Evolutionary conservation across 2,113 vertebrate genomes (phyloP).

Genomic region (Calyptomena viridis): DNA sequence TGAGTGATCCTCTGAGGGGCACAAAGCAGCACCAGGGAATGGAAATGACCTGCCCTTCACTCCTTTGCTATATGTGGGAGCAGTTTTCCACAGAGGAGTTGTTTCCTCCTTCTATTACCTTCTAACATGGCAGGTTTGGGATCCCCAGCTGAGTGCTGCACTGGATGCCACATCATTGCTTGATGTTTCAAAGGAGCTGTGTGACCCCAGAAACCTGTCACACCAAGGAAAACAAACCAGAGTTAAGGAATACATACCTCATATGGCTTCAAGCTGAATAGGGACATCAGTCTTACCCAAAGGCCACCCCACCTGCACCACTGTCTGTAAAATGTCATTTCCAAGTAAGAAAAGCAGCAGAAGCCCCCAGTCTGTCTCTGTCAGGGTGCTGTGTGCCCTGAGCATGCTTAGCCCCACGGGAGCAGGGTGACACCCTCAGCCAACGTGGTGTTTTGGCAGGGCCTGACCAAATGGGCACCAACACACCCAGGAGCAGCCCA

Average conservation of each 20-base stretch:
- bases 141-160: not conserved
- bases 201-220: not conserved
- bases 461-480: not conserved
- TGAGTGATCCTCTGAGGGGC: not conserved
- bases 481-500: not conserved
- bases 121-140: not conserved
- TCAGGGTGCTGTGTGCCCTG: not conserved
- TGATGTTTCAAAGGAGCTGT: not conserved
- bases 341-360: not conserved
- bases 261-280: accelerated
- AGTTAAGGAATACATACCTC: not conserved
- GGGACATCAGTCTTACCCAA: not conserved
- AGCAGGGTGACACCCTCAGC: not conserved
- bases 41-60: not conserved
- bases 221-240: not conserved
- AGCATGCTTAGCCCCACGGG: not conserved
- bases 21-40: not conserved
- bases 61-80: not conserved
- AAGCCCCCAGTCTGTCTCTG: not conserved
- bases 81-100: not conserved
- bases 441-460: accelerated
- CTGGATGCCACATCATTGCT: not conserved
- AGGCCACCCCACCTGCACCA: not conserved
- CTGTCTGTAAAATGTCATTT: not conserved
- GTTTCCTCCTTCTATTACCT: not conserved